Evolutionary conservation across 2,797 vertebrate species (phyloP), one percentile per base, ranked within the genome.

Genomic region (Rhabdomys pumilio): DNA sequence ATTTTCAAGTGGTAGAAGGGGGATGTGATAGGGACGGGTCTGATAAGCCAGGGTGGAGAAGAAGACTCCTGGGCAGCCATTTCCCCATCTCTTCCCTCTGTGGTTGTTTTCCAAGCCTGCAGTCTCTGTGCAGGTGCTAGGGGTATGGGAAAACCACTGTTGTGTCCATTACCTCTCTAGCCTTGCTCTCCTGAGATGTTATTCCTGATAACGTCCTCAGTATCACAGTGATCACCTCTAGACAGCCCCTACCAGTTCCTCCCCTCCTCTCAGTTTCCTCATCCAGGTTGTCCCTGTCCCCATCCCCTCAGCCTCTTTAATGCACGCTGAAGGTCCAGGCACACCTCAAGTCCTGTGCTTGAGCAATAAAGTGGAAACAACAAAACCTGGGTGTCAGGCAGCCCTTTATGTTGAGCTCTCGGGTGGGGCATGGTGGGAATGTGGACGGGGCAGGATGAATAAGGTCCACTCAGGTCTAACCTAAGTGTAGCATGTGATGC

Each of bases 311-410:
- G 98, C 93, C 96, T 97, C 93, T 89, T 98, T 95, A 97, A 96
- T 98, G 97, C 98, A 98, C 96, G 97, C 97, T 98, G 97, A 98
- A 98, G 98, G 97, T 98, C 92, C 97, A 98, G 98, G 98, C 96
- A 95, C 34, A 90, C 90, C 95, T 97, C 97, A 97, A 95, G 98
- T 97, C 98, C 98, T 87, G 82, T 97, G 96, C 98, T 98, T 96
- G 98, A 98, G 96, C 98, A 99, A 98, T 98, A 98, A 99, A 99
- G 97, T 98, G 97, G 97, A 98, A 97, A 95, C 67, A 80, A 88
- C 41, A 31, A 95, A 97, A 93, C 47, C n/a, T 86, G 90, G 76
- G 63, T 95, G 92, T 96, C 65, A 6, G 76, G 83, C 76, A 95
- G 1, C 94, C 82, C 89, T 94, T 95, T 97, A 75, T 97, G 50